phyloP scores from a whole-genome alignment of 1,140 invertebrate genomes.

The Melanaphis sacchari region DNA sequence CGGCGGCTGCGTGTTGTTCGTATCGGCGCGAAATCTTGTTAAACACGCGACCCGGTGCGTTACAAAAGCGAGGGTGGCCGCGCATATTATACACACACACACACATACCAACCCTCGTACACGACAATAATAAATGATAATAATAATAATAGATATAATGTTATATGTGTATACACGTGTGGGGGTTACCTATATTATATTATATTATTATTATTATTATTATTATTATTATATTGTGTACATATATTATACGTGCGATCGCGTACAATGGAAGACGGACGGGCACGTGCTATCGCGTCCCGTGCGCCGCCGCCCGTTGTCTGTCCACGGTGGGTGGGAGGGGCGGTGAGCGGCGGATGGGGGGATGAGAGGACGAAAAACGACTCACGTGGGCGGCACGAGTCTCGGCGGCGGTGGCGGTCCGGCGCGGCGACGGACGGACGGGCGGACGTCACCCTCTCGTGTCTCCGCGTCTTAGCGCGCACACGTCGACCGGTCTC shows the following conservation, averaged over 20 bases:
- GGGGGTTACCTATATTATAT: not conserved
- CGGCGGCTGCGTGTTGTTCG: conserved; percentile 13
- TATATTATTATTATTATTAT: too few relatives aligned
- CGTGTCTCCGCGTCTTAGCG: not conserved
- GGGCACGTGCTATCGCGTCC: conserved; percentile 47
- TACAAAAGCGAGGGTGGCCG: conserved; percentile 54
- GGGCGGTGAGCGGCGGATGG: too few relatives aligned
- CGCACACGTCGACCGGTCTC: conserved; percentile 2
- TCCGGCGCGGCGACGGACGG: not conserved
- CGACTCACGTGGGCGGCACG: conserved; percentile 56
- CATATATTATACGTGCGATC: not conserved
- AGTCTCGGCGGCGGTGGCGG: conserved; percentile 10
- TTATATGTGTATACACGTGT: not conserved
- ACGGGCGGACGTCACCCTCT: conserved; percentile 14
- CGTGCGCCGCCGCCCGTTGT: not conserved
- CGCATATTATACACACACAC: not conserved
- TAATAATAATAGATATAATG: conserved; percentile 20
- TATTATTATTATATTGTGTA: conserved; percentile 22
- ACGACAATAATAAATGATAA: not conserved
- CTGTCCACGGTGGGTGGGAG: not conserved
- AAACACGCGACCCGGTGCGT: conserved; percentile 41
- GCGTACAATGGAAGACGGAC: conserved; percentile 41
- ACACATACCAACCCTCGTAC: not conserved
- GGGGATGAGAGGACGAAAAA: not conserved
- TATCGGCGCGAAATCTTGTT: conserved; percentile 54